Evolutionary conservation across 1,140 invertebrate genomes (phyloP).

Genomic region (Nebria ingens): DNA sequence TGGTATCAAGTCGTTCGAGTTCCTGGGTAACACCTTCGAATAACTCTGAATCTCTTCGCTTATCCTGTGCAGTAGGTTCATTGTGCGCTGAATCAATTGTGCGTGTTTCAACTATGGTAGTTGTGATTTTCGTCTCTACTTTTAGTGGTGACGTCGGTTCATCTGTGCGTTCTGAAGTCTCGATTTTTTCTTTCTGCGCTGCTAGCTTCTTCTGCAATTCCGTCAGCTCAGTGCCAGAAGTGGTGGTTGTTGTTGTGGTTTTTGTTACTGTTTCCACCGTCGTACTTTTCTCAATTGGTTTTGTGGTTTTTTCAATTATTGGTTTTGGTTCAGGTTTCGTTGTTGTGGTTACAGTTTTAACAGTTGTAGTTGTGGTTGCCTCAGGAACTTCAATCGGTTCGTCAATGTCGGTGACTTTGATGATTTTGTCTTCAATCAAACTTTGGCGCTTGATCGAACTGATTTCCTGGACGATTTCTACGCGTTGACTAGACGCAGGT

Average conservation of each 20-base stretch:
- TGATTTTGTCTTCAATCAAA: conserved; percentile 44
- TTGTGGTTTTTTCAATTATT: conserved; percentile 14
- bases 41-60: conserved; percentile 30
- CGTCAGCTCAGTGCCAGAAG: conserved; percentile 10
- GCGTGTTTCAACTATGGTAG: conserved; percentile 19
- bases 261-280: conserved; percentile 22
- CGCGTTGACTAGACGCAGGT: conserved; percentile 53
- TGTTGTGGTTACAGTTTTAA: conserved; percentile 9
- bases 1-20: conserved; percentile 29
- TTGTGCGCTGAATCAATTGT: conserved; percentile 17
- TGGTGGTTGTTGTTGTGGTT: conserved; percentile 22
- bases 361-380: conserved; percentile 15
- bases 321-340: not conserved
- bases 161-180: conserved; percentile 3
- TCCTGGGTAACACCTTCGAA: conserved; percentile 36
- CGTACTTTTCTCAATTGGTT: conserved; percentile 15
- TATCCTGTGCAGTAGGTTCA: conserved; percentile 12
- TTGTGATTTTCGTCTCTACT: conserved; percentile 15
- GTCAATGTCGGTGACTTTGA: conserved; percentile 31
- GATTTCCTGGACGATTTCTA: conserved; percentile 55
- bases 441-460: conserved; percentile 58
- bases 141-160: too few relatives aligned
- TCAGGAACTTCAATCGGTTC: conserved; percentile 9
- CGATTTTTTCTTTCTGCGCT: conserved; percentile 17
- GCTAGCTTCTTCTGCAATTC: conserved; percentile 10